phyloP scores from a whole-genome alignment of 2,888 invertebrate genomes.

The Drosophila suboccidentalis region DNA sequence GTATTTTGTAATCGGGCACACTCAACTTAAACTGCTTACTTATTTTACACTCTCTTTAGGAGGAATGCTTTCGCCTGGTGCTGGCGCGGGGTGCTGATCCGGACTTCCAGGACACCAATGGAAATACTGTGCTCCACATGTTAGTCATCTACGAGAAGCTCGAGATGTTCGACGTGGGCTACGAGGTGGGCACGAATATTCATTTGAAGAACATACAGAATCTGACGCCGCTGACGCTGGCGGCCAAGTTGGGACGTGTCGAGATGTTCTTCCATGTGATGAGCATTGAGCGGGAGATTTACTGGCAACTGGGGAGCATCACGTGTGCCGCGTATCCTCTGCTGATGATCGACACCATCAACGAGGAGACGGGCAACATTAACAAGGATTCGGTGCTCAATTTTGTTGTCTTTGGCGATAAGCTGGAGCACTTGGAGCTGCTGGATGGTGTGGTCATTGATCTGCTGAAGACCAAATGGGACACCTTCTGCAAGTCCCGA shows the following conservation, averaged over 20 bases:
- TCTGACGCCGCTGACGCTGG: constrained; percentile 96
- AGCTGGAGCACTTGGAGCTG: constrained; percentile 96
- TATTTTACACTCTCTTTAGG: constrained; percentile 82
- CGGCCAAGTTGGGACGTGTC: constrained; percentile 96
- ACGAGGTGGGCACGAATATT: constrained; percentile 96
- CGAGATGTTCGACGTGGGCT: constrained; percentile 97
- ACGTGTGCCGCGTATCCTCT: constrained; percentile 99
- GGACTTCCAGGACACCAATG: constrained; percentile 97
- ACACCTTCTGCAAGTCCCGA: constrained; percentile 97
- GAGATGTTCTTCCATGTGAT: constrained; percentile 99
- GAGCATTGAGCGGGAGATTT: constrained; percentile 97
- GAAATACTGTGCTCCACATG: constrained; percentile 98
- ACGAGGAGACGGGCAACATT: constrained; percentile 95
- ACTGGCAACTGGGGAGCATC: constrained; percentile 97
- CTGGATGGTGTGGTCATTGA: constrained; percentile 98
- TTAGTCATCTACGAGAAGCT: constrained; percentile 97
- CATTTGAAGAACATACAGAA: constrained; percentile 94
- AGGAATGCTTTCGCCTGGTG: constrained; percentile 98
- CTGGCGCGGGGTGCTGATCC: constrained; percentile 97
- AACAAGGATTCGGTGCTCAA: constrained; percentile 97
- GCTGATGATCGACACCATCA: constrained; percentile 97
- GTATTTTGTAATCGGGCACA: background rate
- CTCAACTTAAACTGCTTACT: too few relatives aligned
- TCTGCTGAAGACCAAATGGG: constrained; percentile 98
- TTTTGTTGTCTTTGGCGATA: constrained; percentile 98